A percentile compares a stretch with the other conserved stretches of the same genome.
These are phyloP conservation scores for Rhagoletis zephyria DNA, from an alignment of 1,140 invertebrate species.

Conservation along the genomic window DNA sequence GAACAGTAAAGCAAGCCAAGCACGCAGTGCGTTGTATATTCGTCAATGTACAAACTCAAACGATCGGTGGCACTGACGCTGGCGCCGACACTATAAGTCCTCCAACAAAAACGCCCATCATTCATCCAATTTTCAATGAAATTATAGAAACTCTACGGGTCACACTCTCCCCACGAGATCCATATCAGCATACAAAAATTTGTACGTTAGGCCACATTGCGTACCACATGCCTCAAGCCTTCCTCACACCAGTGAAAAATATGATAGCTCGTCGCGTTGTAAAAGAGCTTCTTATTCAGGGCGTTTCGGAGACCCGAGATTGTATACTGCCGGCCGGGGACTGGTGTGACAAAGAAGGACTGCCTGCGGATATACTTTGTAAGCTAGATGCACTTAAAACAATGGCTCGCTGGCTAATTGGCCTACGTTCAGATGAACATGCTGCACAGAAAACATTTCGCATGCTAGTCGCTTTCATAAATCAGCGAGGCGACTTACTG, in stretches of 20 bases:
- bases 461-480: conserved; percentile 90
- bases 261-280: conserved; percentile 96
- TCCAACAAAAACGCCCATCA: conserved; percentile 74
- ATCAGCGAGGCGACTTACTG: conserved; percentile 86
- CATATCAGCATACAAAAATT: conserved; percentile 92
- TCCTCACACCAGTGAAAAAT: conserved; percentile 91
- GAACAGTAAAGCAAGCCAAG: conserved; percentile 95
- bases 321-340: conserved; percentile 76
- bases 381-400: conserved; percentile 96
- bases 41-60: conserved; percentile 77
- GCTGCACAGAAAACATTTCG: conserved; percentile 95
- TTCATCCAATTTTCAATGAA: conserved; percentile 86
- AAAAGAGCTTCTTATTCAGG: conserved; percentile 93
- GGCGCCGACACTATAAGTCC: conserved; percentile 58
- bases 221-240: conserved; percentile 89
- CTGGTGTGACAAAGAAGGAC: conserved; percentile 90
- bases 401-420: conserved; percentile 95
- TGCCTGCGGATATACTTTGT: conserved; percentile 92
- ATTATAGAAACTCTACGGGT: conserved; percentile 87
- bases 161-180: conserved; percentile 84
- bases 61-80: not conserved
- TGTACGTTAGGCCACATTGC: conserved; percentile 95
- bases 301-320: conserved; percentile 76
- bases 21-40: conserved; percentile 94
- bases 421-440: conserved; percentile 88